phyloP scores from a whole-genome alignment of 2,888 invertebrate species.

The Hirudinaria manillensis region DNA sequence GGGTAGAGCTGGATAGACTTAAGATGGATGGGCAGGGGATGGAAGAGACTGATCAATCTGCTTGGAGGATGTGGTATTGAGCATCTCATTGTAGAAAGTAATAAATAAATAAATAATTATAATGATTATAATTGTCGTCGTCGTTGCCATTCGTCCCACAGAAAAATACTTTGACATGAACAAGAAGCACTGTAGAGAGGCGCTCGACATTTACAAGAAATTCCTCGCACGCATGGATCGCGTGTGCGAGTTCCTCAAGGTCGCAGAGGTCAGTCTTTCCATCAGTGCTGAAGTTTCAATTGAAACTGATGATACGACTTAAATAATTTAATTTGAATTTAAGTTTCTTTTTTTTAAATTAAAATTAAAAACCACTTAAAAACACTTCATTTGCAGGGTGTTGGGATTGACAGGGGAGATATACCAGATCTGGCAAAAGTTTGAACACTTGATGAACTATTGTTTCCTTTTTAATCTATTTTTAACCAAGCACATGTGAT shows the following conservation, averaged over 20 bases:
- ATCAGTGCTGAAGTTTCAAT: neutral
- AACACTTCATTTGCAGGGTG: constrained; percentile 61
- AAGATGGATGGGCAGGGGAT: too few species aligned
- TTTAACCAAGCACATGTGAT: constrained; percentile 5
- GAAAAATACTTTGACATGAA: constrained; percentile 99
- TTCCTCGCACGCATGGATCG: constrained; percentile 97
- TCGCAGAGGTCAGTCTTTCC: constrained; percentile 58
- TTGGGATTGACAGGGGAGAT: constrained; percentile 95
- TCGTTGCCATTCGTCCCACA: constrained; percentile 38
- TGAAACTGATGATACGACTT: neutral
- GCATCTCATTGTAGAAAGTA: neutral
- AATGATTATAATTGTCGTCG: neutral
- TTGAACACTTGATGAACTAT: too few species aligned
- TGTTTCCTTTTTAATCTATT: constrained; percentile 35
- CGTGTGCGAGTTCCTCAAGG: constrained; percentile 91
- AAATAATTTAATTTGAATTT: too few species aligned
- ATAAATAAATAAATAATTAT: neutral
- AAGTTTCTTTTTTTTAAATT: too few species aligned
- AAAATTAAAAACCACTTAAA: neutral
- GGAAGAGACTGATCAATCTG: too few species aligned
- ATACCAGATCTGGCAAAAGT: constrained; percentile 93
- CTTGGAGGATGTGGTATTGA: neutral
- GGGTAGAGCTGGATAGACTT: too few species aligned
- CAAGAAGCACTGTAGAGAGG: constrained; percentile 95
- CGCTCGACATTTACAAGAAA: constrained; percentile 94